These are phyloP conservation scores for Trichechus manatus DNA, from an alignment of 2,113 vertebrate genomes.

Conservation along the genomic window DNA sequence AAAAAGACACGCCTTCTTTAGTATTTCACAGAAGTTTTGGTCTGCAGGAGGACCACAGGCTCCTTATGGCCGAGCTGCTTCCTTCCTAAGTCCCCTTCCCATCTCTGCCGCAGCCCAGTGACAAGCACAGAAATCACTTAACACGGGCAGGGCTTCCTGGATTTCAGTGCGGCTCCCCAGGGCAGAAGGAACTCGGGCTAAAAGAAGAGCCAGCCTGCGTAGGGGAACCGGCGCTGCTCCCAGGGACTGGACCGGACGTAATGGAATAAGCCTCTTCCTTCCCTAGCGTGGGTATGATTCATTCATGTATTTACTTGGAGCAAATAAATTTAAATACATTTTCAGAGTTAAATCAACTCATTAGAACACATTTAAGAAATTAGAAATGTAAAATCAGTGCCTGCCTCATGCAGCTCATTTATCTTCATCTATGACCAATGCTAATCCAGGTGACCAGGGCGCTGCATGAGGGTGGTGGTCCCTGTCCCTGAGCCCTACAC, in stretches of 20 bases:
- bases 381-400: background rate
- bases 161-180: too few species aligned
- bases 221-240: too few species aligned
- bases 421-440: background rate
- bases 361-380: background rate
- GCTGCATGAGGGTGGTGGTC: background rate
- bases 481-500: background rate
- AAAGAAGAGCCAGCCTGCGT: background rate
- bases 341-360: conserved; percentile 43
- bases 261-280: background rate
- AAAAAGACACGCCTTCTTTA: background rate
- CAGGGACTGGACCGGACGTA: background rate
- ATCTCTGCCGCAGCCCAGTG: background rate
- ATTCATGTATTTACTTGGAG: conserved; percentile 24
- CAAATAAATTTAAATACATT: conserved; percentile 47
- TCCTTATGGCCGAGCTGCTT: background rate
- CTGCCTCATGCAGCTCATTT: too few species aligned
- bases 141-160: accelerated
- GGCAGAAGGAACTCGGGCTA: background rate
- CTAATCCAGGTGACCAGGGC: background rate
- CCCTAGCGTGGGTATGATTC: background rate
- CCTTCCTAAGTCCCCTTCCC: too few species aligned
- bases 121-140: too few species aligned
- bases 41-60: background rate
- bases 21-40: background rate